Base-by-base conservation (phyloP, 2,888 invertebrate species). In the Leucoptera coffeella region DNA sequence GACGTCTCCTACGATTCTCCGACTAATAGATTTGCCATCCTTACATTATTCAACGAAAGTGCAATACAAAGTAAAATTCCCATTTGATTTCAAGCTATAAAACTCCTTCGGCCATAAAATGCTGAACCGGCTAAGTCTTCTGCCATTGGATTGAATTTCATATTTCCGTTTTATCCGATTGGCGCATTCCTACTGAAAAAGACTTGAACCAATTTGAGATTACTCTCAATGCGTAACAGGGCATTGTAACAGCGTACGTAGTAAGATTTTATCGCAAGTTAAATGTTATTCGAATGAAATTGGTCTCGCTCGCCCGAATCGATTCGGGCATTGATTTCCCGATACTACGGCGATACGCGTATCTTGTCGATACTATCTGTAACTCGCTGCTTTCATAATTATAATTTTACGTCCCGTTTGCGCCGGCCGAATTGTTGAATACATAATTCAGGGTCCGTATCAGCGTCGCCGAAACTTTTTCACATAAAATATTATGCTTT, bases 221-320 rank as follows among this genome's bases (percentile, higher is more conserved):
- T 15, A 23, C 15, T 27, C 22, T 23, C 23, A 23, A 23, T 22
- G 17, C 23, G 6, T 13, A 13, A 2, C 15, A n/a, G n/a, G 27
- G 12, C 10, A 39, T 47, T 42, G n/a, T n/a, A n/a, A n/a, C n/a
- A n/a, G n/a, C n/a, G n/a, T n/a, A n/a, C n/a, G n/a, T n/a, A 40
- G 38, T 42, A 39, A 50, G 65, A 67, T 65, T 46, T 50, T 59
- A 65, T 67, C 67, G 45, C 37, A 38, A 47, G 50, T 53, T 56
- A 61, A 62, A 64, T 61, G 62, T 62, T 65, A 58, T 54, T n/a
- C 53, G 61, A 52, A 64, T 62, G 61, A 67, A 61, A 65, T 67
- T 57, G 61, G 64, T 60, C 56, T 50, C 59, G 59, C 53, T 55
- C 45, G n/a, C 53, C 50, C 41, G 46, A 53, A 58, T 56, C 59